phyloP scores from a whole-genome alignment of 92 coral and sea anemone species.

The Pocillopora meandrina region DNA sequence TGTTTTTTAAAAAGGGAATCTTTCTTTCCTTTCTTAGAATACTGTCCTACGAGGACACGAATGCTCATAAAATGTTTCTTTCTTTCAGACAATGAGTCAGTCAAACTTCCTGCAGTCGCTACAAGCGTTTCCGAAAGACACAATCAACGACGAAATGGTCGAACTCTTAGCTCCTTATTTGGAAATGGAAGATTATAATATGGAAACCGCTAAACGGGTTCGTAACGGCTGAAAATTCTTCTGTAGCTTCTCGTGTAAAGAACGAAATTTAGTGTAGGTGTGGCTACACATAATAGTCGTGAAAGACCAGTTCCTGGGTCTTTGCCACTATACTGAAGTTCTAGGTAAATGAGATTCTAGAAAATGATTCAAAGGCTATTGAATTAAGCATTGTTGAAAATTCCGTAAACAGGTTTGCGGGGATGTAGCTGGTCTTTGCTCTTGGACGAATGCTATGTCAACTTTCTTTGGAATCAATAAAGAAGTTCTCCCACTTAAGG shows the following conservation, averaged over 20 bases:
- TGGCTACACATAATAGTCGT: too few species aligned
- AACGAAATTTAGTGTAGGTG: too few species aligned
- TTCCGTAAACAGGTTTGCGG: conserved; percentile 84
- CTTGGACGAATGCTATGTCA: conserved; percentile 97
- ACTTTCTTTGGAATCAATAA: conserved; percentile 95
- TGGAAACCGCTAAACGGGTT: conserved; percentile 97
- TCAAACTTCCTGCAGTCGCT: conserved; percentile 81
- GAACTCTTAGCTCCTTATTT: conserved; percentile 92
- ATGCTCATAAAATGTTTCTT: neutral
- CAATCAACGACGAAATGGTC: conserved; percentile 93
- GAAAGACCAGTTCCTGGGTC: neutral
- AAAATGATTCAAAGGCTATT: too few species aligned
- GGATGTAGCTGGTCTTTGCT: conserved; percentile 97
- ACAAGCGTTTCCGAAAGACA: conserved; percentile 86
- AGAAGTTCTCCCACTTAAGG: conserved; percentile 95
- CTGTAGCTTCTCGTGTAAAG: too few species aligned
- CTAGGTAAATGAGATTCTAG: neutral
- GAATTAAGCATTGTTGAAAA: neutral
- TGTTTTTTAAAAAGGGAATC: too few species aligned
- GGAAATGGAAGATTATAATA: conserved; percentile 88
- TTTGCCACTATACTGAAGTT: too few species aligned
- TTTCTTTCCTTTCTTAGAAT: too few species aligned
- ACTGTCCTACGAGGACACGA: neutral
- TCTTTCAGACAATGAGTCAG: conserved; percentile 86
- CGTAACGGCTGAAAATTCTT: neutral